Evolutionary conservation across 2,888 invertebrate genomes (phyloP).

Genomic region (Sminthurinus aureus): DNA sequence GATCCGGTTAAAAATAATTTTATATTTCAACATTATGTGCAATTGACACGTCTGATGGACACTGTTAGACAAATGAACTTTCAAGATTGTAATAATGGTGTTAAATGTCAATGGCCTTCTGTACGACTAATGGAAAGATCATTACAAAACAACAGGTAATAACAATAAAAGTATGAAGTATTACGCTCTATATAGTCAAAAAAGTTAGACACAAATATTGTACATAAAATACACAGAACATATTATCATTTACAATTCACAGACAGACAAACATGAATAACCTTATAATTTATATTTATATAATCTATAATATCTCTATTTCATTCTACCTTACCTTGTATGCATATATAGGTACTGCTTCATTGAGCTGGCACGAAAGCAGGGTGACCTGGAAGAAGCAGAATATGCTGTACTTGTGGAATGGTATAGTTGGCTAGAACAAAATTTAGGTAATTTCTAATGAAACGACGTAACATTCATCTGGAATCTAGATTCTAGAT

Average conservation of each 20-base stretch:
- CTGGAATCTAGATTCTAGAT: too few species aligned
- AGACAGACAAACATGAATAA: neutral
- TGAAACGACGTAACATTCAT: too few species aligned
- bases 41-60: slow-evolving; percentile 65
- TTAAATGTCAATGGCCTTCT: slow-evolving; percentile 4
- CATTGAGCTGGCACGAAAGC: slow-evolving; percentile 65
- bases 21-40: slow-evolving; percentile 68
- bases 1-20: slow-evolving; percentile 66
- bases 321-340: neutral
- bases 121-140: slow-evolving; percentile 63
- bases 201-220: too few species aligned
- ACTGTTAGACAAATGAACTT: slow-evolving; percentile 40
- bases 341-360: slow-evolving; percentile 62
- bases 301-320: too few species aligned
- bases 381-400: slow-evolving; percentile 63
- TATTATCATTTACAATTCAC: too few species aligned
- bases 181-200: too few species aligned
- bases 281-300: neutral
- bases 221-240: slow-evolving; percentile 59
- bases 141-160: slow-evolving; percentile 63
- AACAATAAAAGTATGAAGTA: too few species aligned
- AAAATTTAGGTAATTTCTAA: too few species aligned
- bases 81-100: slow-evolving; percentile 53
- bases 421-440: slow-evolving; percentile 66
- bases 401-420: slow-evolving; percentile 66